Percentiles rank a stretch among this genome's conserved stretches.
These are phyloP conservation scores for Coracias cyanogaster DNA, from an alignment of 2,797 vertebrate genomes.

Conservation along the genomic window DNA sequence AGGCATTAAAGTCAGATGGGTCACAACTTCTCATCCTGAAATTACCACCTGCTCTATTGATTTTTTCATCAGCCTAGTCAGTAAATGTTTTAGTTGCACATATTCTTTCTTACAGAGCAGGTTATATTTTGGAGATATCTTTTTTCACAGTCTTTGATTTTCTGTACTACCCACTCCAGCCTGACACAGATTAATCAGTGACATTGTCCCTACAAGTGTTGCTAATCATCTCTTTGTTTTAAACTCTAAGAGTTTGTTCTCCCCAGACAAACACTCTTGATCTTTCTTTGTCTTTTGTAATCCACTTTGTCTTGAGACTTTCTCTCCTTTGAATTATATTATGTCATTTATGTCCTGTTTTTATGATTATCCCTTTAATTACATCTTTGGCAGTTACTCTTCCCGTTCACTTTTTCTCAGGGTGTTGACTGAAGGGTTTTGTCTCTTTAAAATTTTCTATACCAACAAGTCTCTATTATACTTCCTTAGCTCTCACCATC, in stretches of 20 bases:
- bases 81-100: neutral
- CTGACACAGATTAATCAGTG: neutral
- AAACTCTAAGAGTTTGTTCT: neutral
- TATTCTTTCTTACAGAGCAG: neutral
- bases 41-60: neutral
- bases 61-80: neutral
- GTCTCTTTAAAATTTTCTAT: neutral
- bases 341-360: neutral
- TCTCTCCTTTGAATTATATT: neutral
- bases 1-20: neutral
- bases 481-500: neutral
- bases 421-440: neutral
- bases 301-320: neutral
- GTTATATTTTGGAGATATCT: neutral
- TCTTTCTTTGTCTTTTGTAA: neutral
- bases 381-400: neutral
- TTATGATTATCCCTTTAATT: neutral
- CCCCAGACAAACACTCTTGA: neutral
- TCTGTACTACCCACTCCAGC: neutral
- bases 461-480: neutral
- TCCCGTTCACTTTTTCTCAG: neutral
- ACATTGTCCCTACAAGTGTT: neutral
- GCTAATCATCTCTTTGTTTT: neutral
- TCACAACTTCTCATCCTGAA: neutral
- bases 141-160: constrained; percentile 36